Percentiles rank a stretch among this genome's conserved stretches.
Conservation (phyloP, 2,888 invertebrate genomes). For the Iphiclides podalirius region DNA sequence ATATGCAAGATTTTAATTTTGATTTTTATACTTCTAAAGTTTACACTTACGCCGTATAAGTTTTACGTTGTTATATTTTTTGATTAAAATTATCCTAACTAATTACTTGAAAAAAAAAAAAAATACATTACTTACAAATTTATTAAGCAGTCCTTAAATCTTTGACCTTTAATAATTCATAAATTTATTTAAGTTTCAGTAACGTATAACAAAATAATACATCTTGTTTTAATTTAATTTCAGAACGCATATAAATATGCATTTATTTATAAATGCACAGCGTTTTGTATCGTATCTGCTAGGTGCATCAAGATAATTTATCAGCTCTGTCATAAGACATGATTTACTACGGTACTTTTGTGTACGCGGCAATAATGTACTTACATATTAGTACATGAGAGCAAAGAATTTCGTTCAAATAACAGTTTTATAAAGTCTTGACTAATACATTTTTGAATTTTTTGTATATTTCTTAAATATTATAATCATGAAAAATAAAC, state of each 20-base stretch:
- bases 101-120: too few relatives aligned
- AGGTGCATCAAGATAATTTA: conserved; percentile 46
- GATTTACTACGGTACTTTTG: conserved; percentile 43
- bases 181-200: not conserved
- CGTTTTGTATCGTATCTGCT: conserved; percentile 27
- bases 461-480: too few relatives aligned
- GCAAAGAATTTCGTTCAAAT: not conserved
- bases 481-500: not conserved
- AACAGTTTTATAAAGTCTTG: not conserved
- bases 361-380: conserved; percentile 31
- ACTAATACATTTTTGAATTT: not conserved
- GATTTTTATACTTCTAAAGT: not conserved
- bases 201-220: not conserved
- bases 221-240: conserved; percentile 12
- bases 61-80: not conserved
- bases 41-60: conserved; percentile 14
- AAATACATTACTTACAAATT: too few relatives aligned
- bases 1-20: conserved; percentile 40
- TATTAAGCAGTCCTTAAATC: not conserved
- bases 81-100: too few relatives aligned
- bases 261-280: conserved; percentile 26
- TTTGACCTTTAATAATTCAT: not conserved
- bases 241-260: conserved; percentile 17
- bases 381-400: conserved; percentile 16
- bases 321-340: conserved; percentile 50